These are phyloP conservation scores for Prionace glauca DNA, from an alignment of 2,797 vertebrate species.

Conservation along the genomic window DNA sequence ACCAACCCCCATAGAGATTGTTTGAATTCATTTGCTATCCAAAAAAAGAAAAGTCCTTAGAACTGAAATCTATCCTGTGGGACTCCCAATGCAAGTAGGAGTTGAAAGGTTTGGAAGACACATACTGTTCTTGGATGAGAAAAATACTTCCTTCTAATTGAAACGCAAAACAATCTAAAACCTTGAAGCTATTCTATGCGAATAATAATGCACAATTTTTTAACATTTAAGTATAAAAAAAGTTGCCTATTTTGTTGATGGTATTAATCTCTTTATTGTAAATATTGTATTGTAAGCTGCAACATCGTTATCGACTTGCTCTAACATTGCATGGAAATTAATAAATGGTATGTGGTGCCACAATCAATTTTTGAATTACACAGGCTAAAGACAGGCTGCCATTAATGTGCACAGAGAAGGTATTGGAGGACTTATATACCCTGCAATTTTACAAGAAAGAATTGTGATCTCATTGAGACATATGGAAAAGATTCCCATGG, in stretches of 20 bases:
- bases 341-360: no score
- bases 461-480: background rate
- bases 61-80: background rate
- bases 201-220: background rate
- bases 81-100: background rate
- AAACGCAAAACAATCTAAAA: background rate
- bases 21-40: background rate
- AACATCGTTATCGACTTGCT: no score
- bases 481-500: background rate
- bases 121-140: background rate
- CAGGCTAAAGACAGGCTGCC: background rate
- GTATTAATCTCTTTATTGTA: background rate
- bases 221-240: background rate
- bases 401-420: background rate
- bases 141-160: background rate
- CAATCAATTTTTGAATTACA: background rate
- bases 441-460: background rate
- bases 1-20: background rate
- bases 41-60: background rate
- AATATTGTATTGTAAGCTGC: no score
- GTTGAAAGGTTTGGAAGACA: slow-evolving; percentile 14
- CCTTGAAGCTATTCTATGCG: background rate
- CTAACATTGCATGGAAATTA: no score
- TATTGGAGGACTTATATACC: background rate
- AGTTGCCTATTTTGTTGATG: background rate